Base-by-base conservation (phyloP, 2,113 vertebrate genomes). In the Etheostoma cragini region DNA sequence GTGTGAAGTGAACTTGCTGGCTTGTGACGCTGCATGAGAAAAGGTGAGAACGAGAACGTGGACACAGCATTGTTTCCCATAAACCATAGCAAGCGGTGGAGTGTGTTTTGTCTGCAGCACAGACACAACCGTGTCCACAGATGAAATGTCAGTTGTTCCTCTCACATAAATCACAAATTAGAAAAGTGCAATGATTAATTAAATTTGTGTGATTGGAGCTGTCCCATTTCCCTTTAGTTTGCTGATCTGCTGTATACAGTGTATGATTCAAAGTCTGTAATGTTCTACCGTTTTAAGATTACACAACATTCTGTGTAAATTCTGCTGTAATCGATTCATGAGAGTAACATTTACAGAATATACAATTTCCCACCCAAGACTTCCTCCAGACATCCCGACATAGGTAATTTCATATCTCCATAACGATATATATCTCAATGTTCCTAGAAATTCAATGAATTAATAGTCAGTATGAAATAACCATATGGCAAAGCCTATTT, bases 1-100 rank as follows among this genome's bases (percentile, higher is more conserved):
- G 87, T 88, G 92, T 89, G 90, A 93, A 92, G 80, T 87, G 76
- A 92, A 83, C 85, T 80, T 89, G 89, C 78, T 70, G 69, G 35
- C 79, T 87, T 85, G 84, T 45, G 53, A 87, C 82, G 16, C 87
- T 66, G 87, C 86, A 90, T 94, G 84, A 90, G 84, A 93, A 93
- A 87, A 90, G 89, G 82, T 68, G 80, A 57, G 70, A 84, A 63
- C 56, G 76, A 62, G 45, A 58, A 84, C 57, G 24, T 78, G 77
- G 67, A 86, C 26, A 24, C 73, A 14, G 74, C 76, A 30, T 65
- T 69, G 89, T 88, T 73, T 54, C 22, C 72, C 62, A 45, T 82
- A 64, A 86, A 88, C 80, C 72, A 75, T 24, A 11, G 64, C 56
- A 49, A 30, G 58, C 45, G 15, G 6, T 0, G n/a, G 35, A 57